Base-by-base conservation (phyloP, 2,797 vertebrate genomes). In the Aythya fuligula region DNA sequence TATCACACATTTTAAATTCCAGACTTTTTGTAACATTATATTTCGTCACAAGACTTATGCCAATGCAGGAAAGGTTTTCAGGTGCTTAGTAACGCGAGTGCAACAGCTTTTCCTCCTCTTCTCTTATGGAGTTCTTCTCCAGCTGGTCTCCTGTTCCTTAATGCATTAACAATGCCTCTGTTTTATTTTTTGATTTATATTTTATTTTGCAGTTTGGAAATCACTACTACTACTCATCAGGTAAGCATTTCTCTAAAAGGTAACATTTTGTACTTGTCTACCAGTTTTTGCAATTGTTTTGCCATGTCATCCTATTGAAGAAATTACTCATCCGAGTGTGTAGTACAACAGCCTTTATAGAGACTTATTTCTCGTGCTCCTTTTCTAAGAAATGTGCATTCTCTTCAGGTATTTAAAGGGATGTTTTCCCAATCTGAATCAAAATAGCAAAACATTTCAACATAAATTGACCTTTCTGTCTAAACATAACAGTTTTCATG, bases 181-280 rank as follows among this genome's bases (percentile, higher is more conserved):
- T 22, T 49, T 27, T 51, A 39, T n/a, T 28, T 71, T 53, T 47
- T 64, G 39, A 89, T 75, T 17, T 70, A 71, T 25, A 53, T 66
- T 90, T 96, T 65, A 80, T 76, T 97, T 97, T 97, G 57, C 96
- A 99, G 99, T 94, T 96, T 98, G 96, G 96, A 98, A 95, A 90
- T 91, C 81, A 93, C 78, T 61, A 90, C 66, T 24, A 43, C 85
- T 19, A 43, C 51, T 77, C 43, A 54, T 45, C 97, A 97, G 97
- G 98, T 97, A 98, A 98, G 72, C 80, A 34, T 57, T 57, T 78
- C 38, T 72, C 80, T 75, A 49, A 64, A 86, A 94, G 57, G 43
- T 61, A 67, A 67, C 24, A 7, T 8, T 60, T 43, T 60, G 27
- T 16, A 5, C 86, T 85, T 85, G 28, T 67, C 22, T 54, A 3